Evolutionary conservation across 1,140 invertebrate genomes (phyloP).

Genomic region (Lucilia cuprina): DNA sequence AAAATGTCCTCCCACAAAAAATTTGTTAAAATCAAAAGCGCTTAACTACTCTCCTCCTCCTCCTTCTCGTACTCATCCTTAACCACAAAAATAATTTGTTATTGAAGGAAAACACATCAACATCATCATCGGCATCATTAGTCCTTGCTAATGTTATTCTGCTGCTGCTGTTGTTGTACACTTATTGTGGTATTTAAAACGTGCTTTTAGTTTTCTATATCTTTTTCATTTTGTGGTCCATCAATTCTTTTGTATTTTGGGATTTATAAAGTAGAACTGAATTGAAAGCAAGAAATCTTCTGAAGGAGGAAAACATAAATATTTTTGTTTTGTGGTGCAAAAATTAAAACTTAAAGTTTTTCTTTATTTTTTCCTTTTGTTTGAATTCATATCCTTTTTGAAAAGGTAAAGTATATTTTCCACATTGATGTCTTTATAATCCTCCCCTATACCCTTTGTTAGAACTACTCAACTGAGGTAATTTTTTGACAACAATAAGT

Average conservation of each 20-base stretch:
- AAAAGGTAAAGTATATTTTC: not conserved
- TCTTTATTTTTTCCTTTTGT: not conserved
- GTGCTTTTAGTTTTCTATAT: not conserved
- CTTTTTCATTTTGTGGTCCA: not conserved
- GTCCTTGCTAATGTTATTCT: not conserved
- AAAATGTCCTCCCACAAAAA: not conserved
- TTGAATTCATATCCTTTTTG: not conserved
- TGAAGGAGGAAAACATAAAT: not conserved
- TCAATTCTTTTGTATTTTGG: not conserved
- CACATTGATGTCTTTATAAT: not conserved
- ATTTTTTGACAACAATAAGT: not conserved
- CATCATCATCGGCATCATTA: not conserved
- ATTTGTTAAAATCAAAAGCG: not conserved
- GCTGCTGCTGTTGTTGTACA: not conserved
- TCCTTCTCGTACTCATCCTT: not conserved
- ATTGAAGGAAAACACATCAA: not conserved
- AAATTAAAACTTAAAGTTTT: not conserved
- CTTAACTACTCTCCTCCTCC: not conserved
- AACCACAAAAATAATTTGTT: not conserved
- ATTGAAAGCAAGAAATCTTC: not conserved
- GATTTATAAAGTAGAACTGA: not conserved
- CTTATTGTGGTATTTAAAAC: not conserved
- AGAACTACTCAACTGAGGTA: not conserved
- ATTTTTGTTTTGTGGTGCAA: not conserved
- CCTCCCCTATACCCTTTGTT: not conserved